Base-by-base conservation (phyloP, 2,888 invertebrate species). In the Drosophila nr. medialis region DNA sequence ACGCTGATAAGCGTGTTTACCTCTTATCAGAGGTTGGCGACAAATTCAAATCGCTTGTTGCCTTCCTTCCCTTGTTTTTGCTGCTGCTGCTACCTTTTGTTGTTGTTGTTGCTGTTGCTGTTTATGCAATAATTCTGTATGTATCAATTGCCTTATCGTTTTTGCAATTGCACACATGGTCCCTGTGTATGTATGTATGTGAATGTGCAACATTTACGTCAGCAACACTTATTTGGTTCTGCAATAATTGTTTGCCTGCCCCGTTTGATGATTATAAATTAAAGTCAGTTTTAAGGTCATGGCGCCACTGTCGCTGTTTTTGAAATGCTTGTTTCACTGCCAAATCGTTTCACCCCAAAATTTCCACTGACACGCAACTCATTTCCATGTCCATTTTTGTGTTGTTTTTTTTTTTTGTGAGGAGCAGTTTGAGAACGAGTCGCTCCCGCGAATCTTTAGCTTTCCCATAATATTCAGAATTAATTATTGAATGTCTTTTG, bases 281-380 rank as follows among this genome's bases (percentile, higher is more conserved):
- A 65, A 65, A 72, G 51, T 38, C 21, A 29, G 59, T 80, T 81
- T 83, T 86, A 84, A 84, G 83, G 86, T 84, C 81, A 81, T 34
- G 75, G 60, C 55, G 63, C 36, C 40, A 60, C 45, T 61, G 64
- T 59, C 75, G 68, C 45, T 75, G 66, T 75, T 72, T 66, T 75
- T 72, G 18, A 64, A 75, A 59, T 77, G 69, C 69, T 40, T 53
- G 76, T 77, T 77, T n/a, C 76, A 73, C 34, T 77, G 64, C 51
- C 77, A 62, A 51, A 45, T 45, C 70, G 74, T 77, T 77, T 60
- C 77, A 69, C 13, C 30, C 45, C 8, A 48, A 51, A 48, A 21
- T n/a, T n/a, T 42, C 53, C 66, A 66, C 30, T 68, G 66, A 10
- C 49, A 40, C 67, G 1, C 49, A 50, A 15, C 21, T 24, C 27